Evolutionary conservation across 1,140 invertebrate species (phyloP), one percentile per base, ranked within the genome.

Genomic region (Thrips palmi): DNA sequence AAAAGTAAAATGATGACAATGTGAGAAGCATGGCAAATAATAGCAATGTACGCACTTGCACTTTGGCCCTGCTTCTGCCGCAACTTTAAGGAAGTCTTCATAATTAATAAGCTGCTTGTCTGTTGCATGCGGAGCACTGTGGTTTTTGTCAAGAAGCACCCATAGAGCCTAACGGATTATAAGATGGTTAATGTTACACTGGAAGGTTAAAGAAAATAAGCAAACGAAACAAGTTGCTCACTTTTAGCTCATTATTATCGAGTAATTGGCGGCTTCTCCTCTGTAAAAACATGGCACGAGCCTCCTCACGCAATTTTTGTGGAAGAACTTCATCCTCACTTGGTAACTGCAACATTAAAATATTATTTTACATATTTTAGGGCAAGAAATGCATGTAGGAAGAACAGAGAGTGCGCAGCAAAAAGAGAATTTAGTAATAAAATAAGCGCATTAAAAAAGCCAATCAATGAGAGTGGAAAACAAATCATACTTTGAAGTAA

Each of bases 21-120:
- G 39, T 20, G 17, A 40, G 11, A 19, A 33, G 24, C 2, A 21
- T 23, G 14, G 28, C 3, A 20, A 21, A n/a, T 33, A 30, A 24
- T 18, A 29, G 14, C 7, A 41, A 39, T 7, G 21, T 21, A 14
- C 34, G 10, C 37, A 74, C 71, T 64, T 70, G 56, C 70, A 78
- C 54, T 83, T 81, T 14, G 57, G 51, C 20, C 74, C 75, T 18
- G 79, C 73, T 37, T 77, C 54, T 39, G 67, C 62, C 3, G 67
- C 66, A 11, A 89, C 74, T 56, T 74, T 77, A 43, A 74, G 69
- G 51, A 84, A 94, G 49, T 87, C 80, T 31, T 74, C 60, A 56
- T 89, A 92, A 55, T 75, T 79, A 23, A 92, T 82, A 45, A 81
- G 70, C 39, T 88, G 71, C 47, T 91, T 83, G 25, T 85, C 77